phyloP scores from a whole-genome alignment of 1,140 invertebrate species.

The Parasteatoda tepidariorum region DNA sequence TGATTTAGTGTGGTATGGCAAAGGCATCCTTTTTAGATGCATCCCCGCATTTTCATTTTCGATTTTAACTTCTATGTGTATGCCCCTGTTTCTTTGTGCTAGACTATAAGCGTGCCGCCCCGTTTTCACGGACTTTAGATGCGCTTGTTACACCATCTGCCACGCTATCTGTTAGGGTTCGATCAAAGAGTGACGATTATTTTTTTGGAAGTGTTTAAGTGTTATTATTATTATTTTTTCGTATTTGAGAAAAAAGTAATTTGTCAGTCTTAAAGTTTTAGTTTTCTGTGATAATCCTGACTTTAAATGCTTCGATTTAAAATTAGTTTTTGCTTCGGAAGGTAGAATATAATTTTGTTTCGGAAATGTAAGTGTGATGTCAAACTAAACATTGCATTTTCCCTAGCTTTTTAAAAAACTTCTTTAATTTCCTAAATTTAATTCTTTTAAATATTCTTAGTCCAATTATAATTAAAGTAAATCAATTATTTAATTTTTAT shows the following conservation, averaged over 20 bases:
- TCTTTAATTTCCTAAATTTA: too few relatives aligned
- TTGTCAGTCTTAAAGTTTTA: too few relatives aligned
- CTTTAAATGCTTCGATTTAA: too few relatives aligned
- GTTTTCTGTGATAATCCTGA: too few relatives aligned
- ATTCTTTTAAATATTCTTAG: too few relatives aligned
- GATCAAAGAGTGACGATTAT: not conserved
- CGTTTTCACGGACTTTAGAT: slow-evolving; percentile 25
- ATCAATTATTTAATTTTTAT: too few relatives aligned
- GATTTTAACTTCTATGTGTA: not conserved
- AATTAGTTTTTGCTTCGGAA: too few relatives aligned
- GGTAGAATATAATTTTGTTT: too few relatives aligned
- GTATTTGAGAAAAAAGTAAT: not conserved
- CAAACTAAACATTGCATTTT: too few relatives aligned
- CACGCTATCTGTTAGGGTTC: slow-evolving; percentile 13
- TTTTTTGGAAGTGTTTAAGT: not conserved
- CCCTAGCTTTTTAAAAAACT: too few relatives aligned
- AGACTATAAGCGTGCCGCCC: not conserved
- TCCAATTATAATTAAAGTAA: too few relatives aligned
- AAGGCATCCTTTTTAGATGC: not conserved
- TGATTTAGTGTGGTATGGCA: slow-evolving; percentile 45
- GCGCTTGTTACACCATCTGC: slow-evolving; percentile 52
- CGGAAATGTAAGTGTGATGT: too few relatives aligned
- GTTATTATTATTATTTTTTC: not conserved
- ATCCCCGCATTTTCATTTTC: not conserved
- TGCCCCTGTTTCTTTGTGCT: not conserved